Evolutionary conservation across 2,888 invertebrate genomes (phyloP).

Genomic region (Hirtodrosophila confusa): DNA sequence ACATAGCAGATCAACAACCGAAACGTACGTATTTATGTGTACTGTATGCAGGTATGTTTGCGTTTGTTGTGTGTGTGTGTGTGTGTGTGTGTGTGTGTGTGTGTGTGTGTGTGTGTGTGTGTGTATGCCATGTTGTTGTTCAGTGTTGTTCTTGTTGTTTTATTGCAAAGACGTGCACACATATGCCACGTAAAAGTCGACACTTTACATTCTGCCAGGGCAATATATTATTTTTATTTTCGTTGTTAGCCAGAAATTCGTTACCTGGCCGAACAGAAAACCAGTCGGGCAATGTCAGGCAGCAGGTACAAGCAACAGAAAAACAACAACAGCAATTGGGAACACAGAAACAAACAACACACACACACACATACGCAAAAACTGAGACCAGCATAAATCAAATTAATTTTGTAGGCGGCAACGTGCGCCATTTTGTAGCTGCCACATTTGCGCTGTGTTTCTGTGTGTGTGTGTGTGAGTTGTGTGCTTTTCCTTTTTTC

Average conservation of each 20-base stretch:
- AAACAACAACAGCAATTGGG: conserved; percentile 39
- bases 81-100: conserved; percentile 9
- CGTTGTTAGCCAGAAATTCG: conserved; percentile 74
- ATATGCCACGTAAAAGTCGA: conserved; percentile 73
- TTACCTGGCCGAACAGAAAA: conserved; percentile 59
- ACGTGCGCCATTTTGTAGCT: conserved; percentile 73
- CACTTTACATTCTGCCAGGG: conserved; percentile 71
- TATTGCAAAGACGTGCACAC: conserved; percentile 69
- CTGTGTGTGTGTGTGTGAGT: background rate
- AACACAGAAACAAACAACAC: conserved; percentile 26
- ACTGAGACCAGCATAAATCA: conserved; percentile 75
- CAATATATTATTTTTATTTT: conserved; percentile 73
- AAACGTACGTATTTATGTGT: too few relatives aligned
- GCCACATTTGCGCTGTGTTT: background rate
- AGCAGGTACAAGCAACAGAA: conserved; percentile 20
- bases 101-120: conserved; percentile 4
- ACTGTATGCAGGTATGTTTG: background rate
- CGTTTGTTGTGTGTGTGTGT: too few relatives aligned
- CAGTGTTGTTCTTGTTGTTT: conserved; percentile 54
- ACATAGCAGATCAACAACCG: conserved; percentile 57
- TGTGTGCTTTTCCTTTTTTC: conserved; percentile 14
- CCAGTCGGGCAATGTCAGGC: conserved; percentile 22
- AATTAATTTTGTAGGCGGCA: conserved; percentile 81
- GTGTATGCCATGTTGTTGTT: conserved; percentile 23
- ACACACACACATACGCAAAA: conserved; percentile 27